Evolutionary conservation across 2,797 vertebrate genomes (phyloP), one percentile per base, ranked within the genome.

Genomic region (Crocidura indochinensis): DNA sequence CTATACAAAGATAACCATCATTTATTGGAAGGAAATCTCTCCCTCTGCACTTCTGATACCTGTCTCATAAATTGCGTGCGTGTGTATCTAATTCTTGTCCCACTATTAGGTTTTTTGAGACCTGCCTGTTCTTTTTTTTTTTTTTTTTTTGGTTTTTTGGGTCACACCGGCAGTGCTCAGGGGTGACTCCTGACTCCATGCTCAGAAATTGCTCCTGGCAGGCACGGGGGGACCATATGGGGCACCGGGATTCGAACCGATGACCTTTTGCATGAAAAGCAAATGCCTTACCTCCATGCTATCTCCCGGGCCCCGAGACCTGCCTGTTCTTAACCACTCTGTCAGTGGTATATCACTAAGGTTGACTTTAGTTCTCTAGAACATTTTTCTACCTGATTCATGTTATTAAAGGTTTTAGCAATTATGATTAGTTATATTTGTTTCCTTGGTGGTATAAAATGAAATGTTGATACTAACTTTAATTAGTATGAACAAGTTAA

Each of bases 401-500:
- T 53, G 67, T 77, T 87, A 38, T 87, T 87, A 53, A 56, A 87
- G 27, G 22, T 56, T 84, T 93, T 69, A 89, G 60, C 87, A 91
- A 65, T 46, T 72, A 56, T 56, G n/a, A 78, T 49, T 44, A 72
- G 3, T 31, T 86, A 6, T 27, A 56, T 84, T 88, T 14, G 82
- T 92, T 88, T 31, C 22, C 83, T 87, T 84, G 7, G 10, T 0
- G 1, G 8, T 71, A 69, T 71, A 87, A 87, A 82, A 80, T 84
- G 20, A 47, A 91, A 69, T 24, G 65, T 22, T 27, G 20, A 51
- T 44, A 56, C 19, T 56, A 15, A 19, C 75, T 27, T 87, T 67
- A 89, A 29, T 77, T 69, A 27, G 76, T 84, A 20, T 80, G 56
- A 76, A 77, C 15, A 82, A 88, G 49, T 1, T 83, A 80, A 19